Evolutionary conservation across 1,140 invertebrate species (phyloP).

Genomic region (Lepidurus packardi): DNA sequence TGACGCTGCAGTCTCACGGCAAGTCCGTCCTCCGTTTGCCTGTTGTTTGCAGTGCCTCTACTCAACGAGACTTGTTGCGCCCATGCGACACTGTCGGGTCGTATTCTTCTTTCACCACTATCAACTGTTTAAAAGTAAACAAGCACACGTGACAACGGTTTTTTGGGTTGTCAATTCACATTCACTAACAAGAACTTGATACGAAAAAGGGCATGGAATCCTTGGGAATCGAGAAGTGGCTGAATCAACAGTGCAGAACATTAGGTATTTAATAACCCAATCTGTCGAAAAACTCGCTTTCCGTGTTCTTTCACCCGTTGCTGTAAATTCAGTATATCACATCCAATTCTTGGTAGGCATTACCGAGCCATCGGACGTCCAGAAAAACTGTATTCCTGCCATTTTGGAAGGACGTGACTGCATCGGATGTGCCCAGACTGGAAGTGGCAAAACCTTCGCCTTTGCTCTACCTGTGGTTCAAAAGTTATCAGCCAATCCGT

Average conservation of each 20-base stretch:
- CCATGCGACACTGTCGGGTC: too few relatives aligned
- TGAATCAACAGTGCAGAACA: not conserved
- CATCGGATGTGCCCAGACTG: slow-evolving; percentile 93
- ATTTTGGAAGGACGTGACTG: slow-evolving; percentile 80
- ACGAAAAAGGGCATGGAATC: not conserved
- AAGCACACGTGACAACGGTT: too few relatives aligned
- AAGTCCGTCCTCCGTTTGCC: too few relatives aligned
- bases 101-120: too few relatives aligned
- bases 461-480: slow-evolving; percentile 95
- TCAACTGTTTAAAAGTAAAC: too few relatives aligned
- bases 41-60: too few relatives aligned
- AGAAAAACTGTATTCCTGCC: slow-evolving; percentile 69
- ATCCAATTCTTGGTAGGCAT: slow-evolving; percentile 57
- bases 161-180: too few relatives aligned
- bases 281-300: not conserved
- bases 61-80: too few relatives aligned
- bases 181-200: too few relatives aligned
- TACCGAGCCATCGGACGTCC: slow-evolving; percentile 75
- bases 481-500: slow-evolving; percentile 81
- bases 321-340: slow-evolving; percentile 14
- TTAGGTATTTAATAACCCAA: not conserved
- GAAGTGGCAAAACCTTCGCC: slow-evolving; percentile 94
- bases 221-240: not conserved
- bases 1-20: too few relatives aligned
- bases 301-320: slow-evolving; percentile 39